Percentiles rank a stretch among this genome's conserved stretches.
phyloP scores from a whole-genome alignment of 2,888 invertebrate species.

The Hirtodrosophila histrioides region DNA sequence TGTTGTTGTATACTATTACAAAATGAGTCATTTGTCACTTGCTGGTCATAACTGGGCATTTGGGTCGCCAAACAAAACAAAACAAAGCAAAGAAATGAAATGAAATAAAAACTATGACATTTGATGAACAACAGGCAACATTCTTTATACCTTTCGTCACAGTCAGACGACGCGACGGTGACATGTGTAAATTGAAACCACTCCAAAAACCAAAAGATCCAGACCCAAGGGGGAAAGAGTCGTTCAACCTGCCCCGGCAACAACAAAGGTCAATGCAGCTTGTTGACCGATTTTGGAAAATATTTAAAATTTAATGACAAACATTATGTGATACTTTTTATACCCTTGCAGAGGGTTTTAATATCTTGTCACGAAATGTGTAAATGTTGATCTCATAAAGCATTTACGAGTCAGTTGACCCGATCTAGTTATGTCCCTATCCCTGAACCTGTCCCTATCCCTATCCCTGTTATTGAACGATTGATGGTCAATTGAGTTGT shows the following conservation, averaged over 20 bases:
- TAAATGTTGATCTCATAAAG: too few relatives aligned
- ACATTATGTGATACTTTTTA: slow-evolving; percentile 8
- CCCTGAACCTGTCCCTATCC: too few relatives aligned
- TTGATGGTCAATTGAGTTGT: too few relatives aligned
- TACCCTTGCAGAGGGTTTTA: too few relatives aligned
- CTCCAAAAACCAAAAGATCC: slow-evolving; percentile 8
- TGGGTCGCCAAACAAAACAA: slow-evolving; percentile 26
- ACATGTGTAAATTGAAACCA: slow-evolving; percentile 50
- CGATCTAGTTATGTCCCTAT: too few relatives aligned
- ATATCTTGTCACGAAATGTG: too few relatives aligned
- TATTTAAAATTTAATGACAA: slow-evolving; percentile 18
- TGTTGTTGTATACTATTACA: slow-evolving; percentile 27
- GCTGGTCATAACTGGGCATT: slow-evolving; percentile 29
- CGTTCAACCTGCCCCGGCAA: slow-evolving; percentile 56
- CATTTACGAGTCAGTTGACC: too few relatives aligned
- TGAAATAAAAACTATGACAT: slow-evolving; percentile 45
- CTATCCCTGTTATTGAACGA: too few relatives aligned
- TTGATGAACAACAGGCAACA: slow-evolving; percentile 44
- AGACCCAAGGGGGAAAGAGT: slow-evolving; percentile 27
- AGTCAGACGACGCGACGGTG: slow-evolving; percentile 19
- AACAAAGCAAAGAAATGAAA: slow-evolving; percentile 20
- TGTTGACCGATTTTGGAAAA: slow-evolving; percentile 44
- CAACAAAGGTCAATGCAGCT: slow-evolving; percentile 57
- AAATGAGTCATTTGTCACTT: slow-evolving; percentile 49
- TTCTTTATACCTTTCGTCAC: slow-evolving; percentile 50